phyloP scores from a whole-genome alignment of 1,140 invertebrate genomes.

The Bombus balteatus region DNA sequence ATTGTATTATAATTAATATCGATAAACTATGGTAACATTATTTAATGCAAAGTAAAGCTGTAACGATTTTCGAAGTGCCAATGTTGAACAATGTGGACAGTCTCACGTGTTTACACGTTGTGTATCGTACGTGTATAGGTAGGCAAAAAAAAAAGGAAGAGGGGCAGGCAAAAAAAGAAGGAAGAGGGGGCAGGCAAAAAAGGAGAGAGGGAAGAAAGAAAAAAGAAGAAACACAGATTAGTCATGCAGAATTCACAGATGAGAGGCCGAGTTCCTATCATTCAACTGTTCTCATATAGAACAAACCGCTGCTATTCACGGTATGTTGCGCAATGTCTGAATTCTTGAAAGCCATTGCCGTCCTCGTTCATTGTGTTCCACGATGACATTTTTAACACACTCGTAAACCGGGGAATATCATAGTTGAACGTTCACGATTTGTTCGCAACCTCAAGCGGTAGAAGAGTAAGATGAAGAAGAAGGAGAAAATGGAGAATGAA shows the following conservation, averaged over 20 bases:
- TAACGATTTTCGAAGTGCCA: constrained; percentile 73
- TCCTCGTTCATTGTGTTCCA: constrained; percentile 12
- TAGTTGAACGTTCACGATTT: not conserved
- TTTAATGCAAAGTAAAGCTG: constrained; percentile 44
- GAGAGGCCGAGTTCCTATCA: constrained; percentile 68
- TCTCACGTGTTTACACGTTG: constrained; percentile 47
- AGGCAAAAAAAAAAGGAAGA: constrained; percentile 13
- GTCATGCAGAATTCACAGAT: constrained; percentile 55
- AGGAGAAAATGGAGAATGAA: too few species aligned
- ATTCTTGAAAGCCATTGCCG: constrained; percentile 46
- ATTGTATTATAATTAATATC: constrained; percentile 62
- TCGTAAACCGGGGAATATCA: not conserved
- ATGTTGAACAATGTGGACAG: constrained; percentile 65
- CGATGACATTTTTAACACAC: not conserved
- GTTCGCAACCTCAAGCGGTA: not conserved
- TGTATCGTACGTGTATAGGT: constrained; percentile 52
- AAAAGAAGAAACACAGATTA: constrained; percentile 28
- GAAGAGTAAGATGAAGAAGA: not conserved
- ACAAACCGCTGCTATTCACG: constrained; percentile 28
- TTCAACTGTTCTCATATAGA: constrained; percentile 52
- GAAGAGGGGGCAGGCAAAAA: not conserved
- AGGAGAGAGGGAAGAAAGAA: not conserved
- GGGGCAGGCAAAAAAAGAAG: too few species aligned
- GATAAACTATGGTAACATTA: constrained; percentile 48
- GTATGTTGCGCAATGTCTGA: constrained; percentile 14